phyloP scores from a whole-genome alignment of 2,888 invertebrate genomes.

The Cactoblastis cactorum region DNA sequence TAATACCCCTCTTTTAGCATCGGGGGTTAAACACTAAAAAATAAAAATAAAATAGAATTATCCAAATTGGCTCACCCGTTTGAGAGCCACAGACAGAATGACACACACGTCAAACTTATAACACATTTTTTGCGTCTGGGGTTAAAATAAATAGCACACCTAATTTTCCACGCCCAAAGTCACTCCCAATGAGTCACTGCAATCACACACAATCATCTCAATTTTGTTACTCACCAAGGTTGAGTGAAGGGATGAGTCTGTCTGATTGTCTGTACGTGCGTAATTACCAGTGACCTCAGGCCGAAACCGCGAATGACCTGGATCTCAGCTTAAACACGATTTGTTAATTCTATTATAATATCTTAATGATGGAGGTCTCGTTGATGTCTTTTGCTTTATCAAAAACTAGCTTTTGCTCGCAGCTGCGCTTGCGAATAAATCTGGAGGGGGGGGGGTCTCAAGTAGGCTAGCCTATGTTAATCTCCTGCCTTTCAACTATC shows the following conservation, averaged over 20 bases:
- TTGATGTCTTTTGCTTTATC: slow-evolving; percentile 4
- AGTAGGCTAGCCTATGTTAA: too few relatives aligned
- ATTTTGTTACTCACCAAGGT: slow-evolving; percentile 29
- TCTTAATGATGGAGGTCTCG: background rate
- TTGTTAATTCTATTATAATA: slow-evolving; percentile 3
- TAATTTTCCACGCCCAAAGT: background rate
- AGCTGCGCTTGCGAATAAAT: too few relatives aligned
- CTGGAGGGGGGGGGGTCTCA: too few relatives aligned
- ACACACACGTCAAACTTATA: background rate
- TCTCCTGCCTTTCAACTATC: too few relatives aligned
- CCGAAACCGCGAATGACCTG: slow-evolving; percentile 20
- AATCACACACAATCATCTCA: slow-evolving; percentile 29
- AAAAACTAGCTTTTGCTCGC: too few relatives aligned
- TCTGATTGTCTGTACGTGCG: slow-evolving; percentile 24
- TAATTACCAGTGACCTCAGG: slow-evolving; percentile 22
- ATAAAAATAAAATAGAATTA: too few relatives aligned
- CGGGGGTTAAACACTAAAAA: too few relatives aligned
- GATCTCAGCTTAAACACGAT: slow-evolving; percentile 15
- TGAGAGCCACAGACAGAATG: too few relatives aligned
- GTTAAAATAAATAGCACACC: too few relatives aligned
- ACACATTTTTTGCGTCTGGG: background rate
- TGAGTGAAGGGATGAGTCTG: slow-evolving; percentile 25
- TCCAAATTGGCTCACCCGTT: too few relatives aligned
- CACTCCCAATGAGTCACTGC: slow-evolving; percentile 8
- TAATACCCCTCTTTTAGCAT: too few relatives aligned